These are phyloP conservation scores for Hippoglossus stenolepis DNA, from an alignment of 2,113 vertebrate species.

Conservation along the genomic window DNA sequence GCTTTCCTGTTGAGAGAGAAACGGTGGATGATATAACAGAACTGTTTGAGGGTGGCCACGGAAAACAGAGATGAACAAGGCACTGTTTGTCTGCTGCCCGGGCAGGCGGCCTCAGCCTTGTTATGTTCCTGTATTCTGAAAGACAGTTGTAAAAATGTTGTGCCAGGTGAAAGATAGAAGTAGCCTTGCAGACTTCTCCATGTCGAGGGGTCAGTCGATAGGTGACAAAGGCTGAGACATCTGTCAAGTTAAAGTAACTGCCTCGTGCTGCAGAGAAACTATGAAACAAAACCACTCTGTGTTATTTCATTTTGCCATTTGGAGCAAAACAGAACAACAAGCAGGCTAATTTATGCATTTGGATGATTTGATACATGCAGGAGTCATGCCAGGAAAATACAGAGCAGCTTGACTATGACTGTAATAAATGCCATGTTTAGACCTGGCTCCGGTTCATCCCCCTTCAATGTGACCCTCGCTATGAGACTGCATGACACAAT, in stretches of 20 bases:
- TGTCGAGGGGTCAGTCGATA: constrained; percentile 40
- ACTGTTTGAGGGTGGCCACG: constrained; percentile 56
- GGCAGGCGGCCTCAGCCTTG: constrained; percentile 26
- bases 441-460: constrained; percentile 38
- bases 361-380: constrained; percentile 50
- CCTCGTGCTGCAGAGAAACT: constrained; percentile 16
- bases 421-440: constrained; percentile 63
- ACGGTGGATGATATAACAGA: constrained; percentile 59
- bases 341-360: constrained; percentile 53
- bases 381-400: constrained; percentile 63
- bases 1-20: constrained; percentile 70
- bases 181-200: constrained; percentile 18
- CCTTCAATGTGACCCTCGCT: too few relatives aligned
- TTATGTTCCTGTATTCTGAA: constrained; percentile 53
- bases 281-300: constrained; percentile 42
- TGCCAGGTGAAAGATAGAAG: constrained; percentile 50
- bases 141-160: constrained; percentile 55
- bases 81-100: constrained; percentile 61
- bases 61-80: constrained; percentile 64
- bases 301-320: constrained; percentile 56
- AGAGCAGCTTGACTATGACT: constrained; percentile 70
- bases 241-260: constrained; percentile 16
- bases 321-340: constrained; percentile 49
- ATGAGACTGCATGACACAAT: too few relatives aligned
- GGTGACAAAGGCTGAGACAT: neutral